Conservation (phyloP, 2,797 vertebrate species). For the Tenualosa thibaudeaui region DNA sequence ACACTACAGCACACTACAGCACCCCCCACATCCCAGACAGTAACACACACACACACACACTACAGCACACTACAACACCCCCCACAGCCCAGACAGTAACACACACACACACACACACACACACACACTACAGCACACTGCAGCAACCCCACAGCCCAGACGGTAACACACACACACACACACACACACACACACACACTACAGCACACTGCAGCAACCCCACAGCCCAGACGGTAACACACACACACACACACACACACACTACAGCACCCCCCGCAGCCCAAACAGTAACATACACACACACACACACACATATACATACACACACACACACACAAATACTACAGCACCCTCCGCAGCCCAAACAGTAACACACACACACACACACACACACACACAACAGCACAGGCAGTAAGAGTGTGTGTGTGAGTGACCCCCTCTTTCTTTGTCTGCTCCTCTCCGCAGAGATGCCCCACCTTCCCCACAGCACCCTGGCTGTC, state of each 20-base stretch:
- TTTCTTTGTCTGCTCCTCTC: not conserved
- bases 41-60: too few species aligned
- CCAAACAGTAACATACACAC: not conserved
- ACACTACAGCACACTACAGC: too few species aligned
- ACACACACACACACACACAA: constrained; percentile 8
- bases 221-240: not conserved
- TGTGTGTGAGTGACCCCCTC: too few species aligned
- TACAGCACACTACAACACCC: not conserved
- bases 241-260: constrained; percentile 19
- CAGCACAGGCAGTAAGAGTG: not conserved
- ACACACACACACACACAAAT: not conserved
- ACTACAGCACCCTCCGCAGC: not conserved
- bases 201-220: too few species aligned
- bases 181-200: not conserved
- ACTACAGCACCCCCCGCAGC: too few species aligned
- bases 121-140: not conserved
- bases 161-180: not conserved
- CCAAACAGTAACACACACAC: not conserved
- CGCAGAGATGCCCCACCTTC: not conserved
- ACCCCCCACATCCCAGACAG: too few species aligned
- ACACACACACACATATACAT: not conserved
- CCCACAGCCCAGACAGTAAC: not conserved
- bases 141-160: not conserved
- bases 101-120: not conserved
- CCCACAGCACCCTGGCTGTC: too few species aligned